Evolutionary conservation across 2,888 invertebrate genomes (phyloP), one percentile per base, ranked within the genome.

Genomic region (Amblyjoppa fuscipennis): DNA sequence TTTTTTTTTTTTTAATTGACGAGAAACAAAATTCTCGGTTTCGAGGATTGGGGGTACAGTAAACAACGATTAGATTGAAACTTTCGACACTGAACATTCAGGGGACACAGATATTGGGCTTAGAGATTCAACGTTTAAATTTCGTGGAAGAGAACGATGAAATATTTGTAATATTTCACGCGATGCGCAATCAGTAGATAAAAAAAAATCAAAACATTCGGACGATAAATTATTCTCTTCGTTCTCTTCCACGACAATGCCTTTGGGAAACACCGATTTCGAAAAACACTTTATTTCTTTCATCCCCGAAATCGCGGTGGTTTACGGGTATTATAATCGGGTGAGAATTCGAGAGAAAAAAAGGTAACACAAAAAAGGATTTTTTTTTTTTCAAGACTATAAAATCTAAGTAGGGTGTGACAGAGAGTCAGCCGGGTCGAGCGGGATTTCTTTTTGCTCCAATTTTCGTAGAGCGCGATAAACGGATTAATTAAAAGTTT

Each of bases 21-120:
- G 85, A 80, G 83, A 85, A 71, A 81, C 13, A 76, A 70, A 25
- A 49, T 45, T 85, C 80, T 69, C 84, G 79, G 85, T 77, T 69
- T 83, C 66, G 66, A 45, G 85, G 80, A 83, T 81, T 68, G 68
- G 73, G 79, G 81, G 85, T 87, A 83, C 85, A 87, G 77, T 85
- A 82, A 88, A 88, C 87, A 90, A 92, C 91, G 91, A 91, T 90
- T 86, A 92, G 88, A 89, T 89, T 88, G 84, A 89, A 90, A 91
- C 88, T 89, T 87, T 90, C 83, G 88, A 93, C 92, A 93, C 87
- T 88, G 85, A 92, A 93, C 92, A 93, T 91, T 92, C 90, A 92
- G 83, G 83, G 90, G 88, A 87, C 73, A 90, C 89, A 90, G 89
- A 91, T 86, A 91, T 83, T 87, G 86, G 83, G 76, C 81, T 84